Base-by-base conservation (phyloP, 2,797 vertebrate genomes). In the Cottoperca gobio region DNA sequence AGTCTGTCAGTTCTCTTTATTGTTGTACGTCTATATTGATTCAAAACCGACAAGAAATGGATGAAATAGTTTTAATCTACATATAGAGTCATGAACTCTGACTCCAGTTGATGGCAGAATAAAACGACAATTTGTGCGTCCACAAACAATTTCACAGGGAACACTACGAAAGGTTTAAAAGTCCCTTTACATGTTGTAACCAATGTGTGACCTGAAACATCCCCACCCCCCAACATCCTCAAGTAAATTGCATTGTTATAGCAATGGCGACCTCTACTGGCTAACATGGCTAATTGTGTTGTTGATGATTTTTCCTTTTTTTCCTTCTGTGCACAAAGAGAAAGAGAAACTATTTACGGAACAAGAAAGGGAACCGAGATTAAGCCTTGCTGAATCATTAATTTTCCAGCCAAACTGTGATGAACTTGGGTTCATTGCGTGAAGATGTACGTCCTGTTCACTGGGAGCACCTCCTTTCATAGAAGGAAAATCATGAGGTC, bases 181-280 rank as follows among this genome's bases (percentile, higher is more conserved):
- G 39, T 26, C 26, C 54, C 8, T 43, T n/a, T 26, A 35, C n/a
- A 26, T 48, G 24, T 12, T 72, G 13, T 5, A 24, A 60, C 42
- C 28, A 73, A 6, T 12, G 13, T 39, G 24, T 59, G 11, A 42
- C 19, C 40, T 54, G 17, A 40, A 65, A 19, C 19, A 24, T 48
- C 46, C 23, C n/a, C 12, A 28, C 53, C 33, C 33, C 6, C 9
- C 13, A 24, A 26, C 2, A 26, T 1, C 17, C 16, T 19, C 3
- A 6, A 14, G 6, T 3, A 21, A 8, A 46, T 53, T 23, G 2
- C 3, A 70, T 78, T n/a, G 24, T 50, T 83, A n/a, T 3, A 68
- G 21, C 78, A 80, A 82, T 26, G 40, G 43, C 8, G 87, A 74
- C 90, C 84, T 71, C 91, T 91, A 60, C 54, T 85, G 91, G 86